Base-by-base conservation (phyloP, 2,888 invertebrate species). In the Drosophila quinaria region DNA sequence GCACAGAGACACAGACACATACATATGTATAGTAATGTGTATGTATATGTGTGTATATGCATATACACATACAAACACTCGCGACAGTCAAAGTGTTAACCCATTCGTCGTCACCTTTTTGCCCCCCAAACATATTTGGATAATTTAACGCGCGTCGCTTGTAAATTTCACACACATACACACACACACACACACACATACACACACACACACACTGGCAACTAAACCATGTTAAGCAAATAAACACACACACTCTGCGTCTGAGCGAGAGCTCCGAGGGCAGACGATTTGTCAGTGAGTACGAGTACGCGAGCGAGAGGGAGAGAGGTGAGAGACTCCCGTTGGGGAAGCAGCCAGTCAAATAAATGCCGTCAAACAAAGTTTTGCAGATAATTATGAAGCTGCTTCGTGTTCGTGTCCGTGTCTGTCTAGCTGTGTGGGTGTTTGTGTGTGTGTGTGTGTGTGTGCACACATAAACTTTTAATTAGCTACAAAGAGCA, bases 401-500 rank as follows among this genome's bases (percentile, higher is more conserved):
- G 70, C 77, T 70, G 77, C 70, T 33, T 15, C 39, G 63, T 67
- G 17, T 49, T 15, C 39, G 61, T 67, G 17, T 49, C 29, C 59
- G 22, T 68, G 66, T 41, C 15, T 61, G 55, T 69, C 42, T 63
- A 50, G 42, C n/a, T 47, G 55, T 62, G 55, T 49, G 55, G 54
- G 52, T 61, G 8, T 50, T 19, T 55, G 8, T 50, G 35, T 44
- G 54, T 52, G 39, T 56, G 66, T 58, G 37, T 73, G 56, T 58
- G 41, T 80, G 52, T 68, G 60, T 68, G 70, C 61, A 69, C 76
- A 83, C 74, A 83, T 89, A 78, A 85, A 89, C 80, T 85, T 85
- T 85, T 85, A 85, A 85, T 85, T 89, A 85, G 85, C 89, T 89
- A 70, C 87, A 84, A 89, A 85, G 89, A 89, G 85, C 79, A 74